Base-by-base conservation (phyloP, 2,113 vertebrate genomes). In the Oncorhynchus tshawytscha region DNA sequence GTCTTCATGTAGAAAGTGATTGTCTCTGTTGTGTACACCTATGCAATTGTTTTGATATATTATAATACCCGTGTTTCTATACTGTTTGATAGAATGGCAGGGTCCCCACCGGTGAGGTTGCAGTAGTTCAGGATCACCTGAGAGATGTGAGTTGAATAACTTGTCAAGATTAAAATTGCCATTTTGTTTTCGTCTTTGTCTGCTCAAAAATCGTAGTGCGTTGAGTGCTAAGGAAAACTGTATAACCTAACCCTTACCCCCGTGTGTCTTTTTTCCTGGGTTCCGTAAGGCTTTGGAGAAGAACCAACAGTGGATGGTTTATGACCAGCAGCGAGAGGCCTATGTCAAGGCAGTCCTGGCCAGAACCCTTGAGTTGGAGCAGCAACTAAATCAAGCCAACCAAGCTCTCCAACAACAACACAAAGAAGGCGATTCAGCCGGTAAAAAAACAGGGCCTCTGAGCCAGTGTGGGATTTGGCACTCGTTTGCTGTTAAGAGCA, bases 261-360 rank as follows among this genome's bases (percentile, higher is more conserved):
- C 6, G 18, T 34, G 5, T 82, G 18, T 20, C 2, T 12, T 5
- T 31, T 31, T 12, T 71, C 65, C 65, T 29, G 5, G 54, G 79
- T 82, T 77, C 68, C 71, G 22, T 25, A 86, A 99, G 98, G 98
- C 97, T 78, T 92, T 99, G 66, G 96, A 98, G 89, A 99, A 99
- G 87, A 99, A 99, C 87, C 95, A 96, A 34, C 96, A 97, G 82
- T 99, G 98, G 98, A 88, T 98, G 75, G 78, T 94, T 57, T 99
- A 99, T 67, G 97, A 99, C 86, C 95, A 97, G 90, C 98, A 99
- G 87, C 91, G 98, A 74, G 98, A 99, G 84, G 89, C 86, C n/a
- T 99, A 95, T 3, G 97, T 99, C 49, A 95, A 94, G 90, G 95
- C 94, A 3, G 79, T 99, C 70, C 82, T 96, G 59, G 88, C 92